Evolutionary conservation across 53 echinoderm and acorn worm species (phyloP), one percentile per base, ranked within the genome.

Genomic region (Crossaster papposus): DNA sequence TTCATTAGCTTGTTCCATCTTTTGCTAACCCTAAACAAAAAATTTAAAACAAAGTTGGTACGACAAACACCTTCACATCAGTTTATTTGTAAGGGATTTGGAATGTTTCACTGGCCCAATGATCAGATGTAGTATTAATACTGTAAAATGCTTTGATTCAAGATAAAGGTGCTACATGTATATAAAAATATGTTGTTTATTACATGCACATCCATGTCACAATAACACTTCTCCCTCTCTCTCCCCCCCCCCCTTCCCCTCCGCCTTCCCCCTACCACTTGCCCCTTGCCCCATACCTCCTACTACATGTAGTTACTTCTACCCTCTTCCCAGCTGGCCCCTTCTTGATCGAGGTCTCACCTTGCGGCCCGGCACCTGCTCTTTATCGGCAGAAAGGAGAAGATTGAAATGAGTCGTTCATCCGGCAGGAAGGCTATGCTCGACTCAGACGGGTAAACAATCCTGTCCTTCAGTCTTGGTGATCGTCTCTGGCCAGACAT

Each of bases 331-430:
- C 53, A 52, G 53, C 15, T 2, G 0, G 0, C 1, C 58, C 18
- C 13, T 74, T 74, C 24, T 68, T 68, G 0, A 17, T 1, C 62
- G 3, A 2, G 26, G 1, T 68, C 28, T 68, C 35, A 87, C 87
- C 87, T 75, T 35, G 87, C 87, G 35, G 87, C 75, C 13, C 87
- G 87, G n/a, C 87, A 87, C 36, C 87, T 54, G 62, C 76, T 87
- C 77, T 64, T 87, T 35, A 87, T 63, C 15, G 87, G 77, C 34
- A 87, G 36, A 55, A 36, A 63, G 62, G 76, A 32, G 36, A 87
- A 87, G 77, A 87, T 77, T 13, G 55, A 34, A 72, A 87, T 87
- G 7, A 87, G 87, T 17, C 87, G 58, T 74, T 87, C 87, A 18
- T 87, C 64, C 1, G 87, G 87, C 37, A 87, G 37, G 26, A 28